Percentiles rank a stretch among this genome's conserved stretches.
Conservation (phyloP, 2,113 vertebrate species). For the Trichechus manatus region DNA sequence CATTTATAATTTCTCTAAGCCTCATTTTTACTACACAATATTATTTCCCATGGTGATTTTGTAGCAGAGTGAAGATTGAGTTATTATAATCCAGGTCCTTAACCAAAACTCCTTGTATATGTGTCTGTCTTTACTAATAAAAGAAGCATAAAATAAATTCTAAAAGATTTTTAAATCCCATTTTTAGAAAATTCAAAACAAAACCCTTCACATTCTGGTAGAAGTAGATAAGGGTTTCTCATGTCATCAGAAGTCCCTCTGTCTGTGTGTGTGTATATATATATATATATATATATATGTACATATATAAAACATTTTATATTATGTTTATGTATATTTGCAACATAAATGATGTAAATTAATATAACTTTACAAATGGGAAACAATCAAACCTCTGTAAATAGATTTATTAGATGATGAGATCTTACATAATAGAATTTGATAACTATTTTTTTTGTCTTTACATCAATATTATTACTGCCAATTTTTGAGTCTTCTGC, state of each 20-base stretch:
- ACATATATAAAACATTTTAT: no score
- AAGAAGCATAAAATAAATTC: background rate
- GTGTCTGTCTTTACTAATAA: background rate
- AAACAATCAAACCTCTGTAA: background rate
- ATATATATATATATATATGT: no score
- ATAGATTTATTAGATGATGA: conserved; percentile 1
- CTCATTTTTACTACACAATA: background rate
- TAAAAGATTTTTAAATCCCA: background rate
- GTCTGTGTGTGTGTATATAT: background rate
- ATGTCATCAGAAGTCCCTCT: background rate
- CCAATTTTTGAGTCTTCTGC: background rate
- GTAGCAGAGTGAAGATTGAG: background rate
- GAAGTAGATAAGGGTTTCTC: background rate
- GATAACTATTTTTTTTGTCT: background rate
- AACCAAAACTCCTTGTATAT: background rate
- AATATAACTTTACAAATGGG: background rate
- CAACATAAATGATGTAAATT: background rate
- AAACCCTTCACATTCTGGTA: background rate
- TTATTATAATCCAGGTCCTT: background rate
- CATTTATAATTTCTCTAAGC: background rate
- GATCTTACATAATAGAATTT: background rate
- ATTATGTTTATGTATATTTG: background rate
- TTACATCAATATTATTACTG: background rate
- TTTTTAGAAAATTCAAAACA: background rate
- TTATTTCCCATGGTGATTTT: background rate